Base-by-base conservation (phyloP, 2,888 invertebrate species). In the Pterostichus niger region DNA sequence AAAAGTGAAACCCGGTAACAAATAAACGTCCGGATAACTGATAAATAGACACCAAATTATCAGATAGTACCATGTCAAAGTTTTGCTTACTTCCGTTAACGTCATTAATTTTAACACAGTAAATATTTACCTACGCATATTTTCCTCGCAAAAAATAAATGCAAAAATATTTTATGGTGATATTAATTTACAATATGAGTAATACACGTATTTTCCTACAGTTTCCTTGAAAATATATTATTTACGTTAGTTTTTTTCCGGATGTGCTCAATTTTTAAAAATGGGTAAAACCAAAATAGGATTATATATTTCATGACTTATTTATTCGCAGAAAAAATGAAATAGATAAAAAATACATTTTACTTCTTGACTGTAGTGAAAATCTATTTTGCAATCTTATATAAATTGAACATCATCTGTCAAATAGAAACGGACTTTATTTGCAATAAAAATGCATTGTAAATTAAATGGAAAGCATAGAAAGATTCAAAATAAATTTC, bases 71-170 rank as follows among this genome's bases (percentile, higher is more conserved):
- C 6, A 64, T 7, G 35, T 64, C 33, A 35, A 64, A 64, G 10
- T 59, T 56, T 17, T 56, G 13, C 56, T 5, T 10, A 64, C n/a
- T 33, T 71, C 71, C 71, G 46, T 40, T 71, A 44, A 44, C 71
- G 71, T 71, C 71, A 71, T 46, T 17, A 71, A 71, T 71, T 71
- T 54, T 71, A 15, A 46, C 71, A n/a, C 5, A 46, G 71, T 71
- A 71, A 71, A 71, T 71, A 71, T 71, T 71, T 71, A 46, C 46
- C 44, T 44, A 15, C 44, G 44, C 71, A 71, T 17, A 49, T 64
- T 5, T 33, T 11, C 5, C 33, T 6, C 13, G 31, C 24, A 59
- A 64, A 10, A 1, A 31, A 64, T 64, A 31, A 35, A 64, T 64
- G 64, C 13, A 7, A 35, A 35, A 33, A 11, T 40, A 13, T 64